Conservation (phyloP, 2,113 vertebrate genomes). For the Dicaeum eximium region DNA sequence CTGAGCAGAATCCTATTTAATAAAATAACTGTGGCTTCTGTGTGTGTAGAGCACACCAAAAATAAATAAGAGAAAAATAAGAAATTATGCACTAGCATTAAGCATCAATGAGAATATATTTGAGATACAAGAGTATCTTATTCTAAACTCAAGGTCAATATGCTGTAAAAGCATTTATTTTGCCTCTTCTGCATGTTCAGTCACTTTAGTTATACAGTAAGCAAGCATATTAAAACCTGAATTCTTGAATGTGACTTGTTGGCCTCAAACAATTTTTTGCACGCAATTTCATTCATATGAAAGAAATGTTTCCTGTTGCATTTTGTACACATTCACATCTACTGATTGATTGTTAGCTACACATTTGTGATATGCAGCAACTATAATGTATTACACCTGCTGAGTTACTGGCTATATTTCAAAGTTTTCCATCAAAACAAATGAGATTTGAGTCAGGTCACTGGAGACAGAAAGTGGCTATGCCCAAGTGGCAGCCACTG, state of each 20-base stretch:
- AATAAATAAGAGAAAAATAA: neutral
- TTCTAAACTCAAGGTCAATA: neutral
- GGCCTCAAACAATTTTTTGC: neutral
- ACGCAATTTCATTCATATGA: neutral
- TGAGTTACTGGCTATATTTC: neutral
- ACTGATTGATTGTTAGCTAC: fast-evolving
- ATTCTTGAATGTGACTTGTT: neutral
- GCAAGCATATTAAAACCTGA: neutral
- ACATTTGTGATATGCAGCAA: neutral
- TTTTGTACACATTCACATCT: neutral
- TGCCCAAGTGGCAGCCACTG: neutral
- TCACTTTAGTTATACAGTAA: neutral
- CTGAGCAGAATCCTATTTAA: neutral
- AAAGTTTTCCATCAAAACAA: neutral
- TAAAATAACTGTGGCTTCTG: neutral
- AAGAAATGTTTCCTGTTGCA: neutral
- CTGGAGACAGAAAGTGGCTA: neutral
- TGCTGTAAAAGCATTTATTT: neutral
- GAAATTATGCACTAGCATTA: neutral
- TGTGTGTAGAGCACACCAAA: neutral
- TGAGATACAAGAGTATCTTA: neutral
- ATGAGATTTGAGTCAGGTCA: neutral
- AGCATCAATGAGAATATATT: neutral
- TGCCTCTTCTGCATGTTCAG: neutral
- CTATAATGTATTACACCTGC: neutral